These are phyloP conservation scores for Xestobium rufovillosum DNA, from an alignment of 2,888 invertebrate species.

Conservation along the genomic window DNA sequence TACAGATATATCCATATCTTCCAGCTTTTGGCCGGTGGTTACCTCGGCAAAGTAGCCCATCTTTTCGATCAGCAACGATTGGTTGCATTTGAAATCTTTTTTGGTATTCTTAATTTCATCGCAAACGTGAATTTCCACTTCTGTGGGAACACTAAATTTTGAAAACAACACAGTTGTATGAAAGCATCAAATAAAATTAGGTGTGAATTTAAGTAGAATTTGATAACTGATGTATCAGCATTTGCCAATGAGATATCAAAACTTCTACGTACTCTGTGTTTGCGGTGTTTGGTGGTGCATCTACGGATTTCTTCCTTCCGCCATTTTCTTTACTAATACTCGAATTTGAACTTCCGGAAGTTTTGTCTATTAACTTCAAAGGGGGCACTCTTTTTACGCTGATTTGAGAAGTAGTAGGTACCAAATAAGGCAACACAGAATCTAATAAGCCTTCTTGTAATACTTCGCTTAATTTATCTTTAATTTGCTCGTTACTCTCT, in stretches of 20 bases:
- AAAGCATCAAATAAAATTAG: too few relatives aligned
- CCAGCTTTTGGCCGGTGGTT: constrained; percentile 48
- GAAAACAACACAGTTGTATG: too few relatives aligned
- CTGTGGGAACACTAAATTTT: too few relatives aligned
- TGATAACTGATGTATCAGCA: too few relatives aligned
- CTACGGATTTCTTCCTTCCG: constrained; percentile 5
- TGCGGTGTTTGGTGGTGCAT: too few relatives aligned
- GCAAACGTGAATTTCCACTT: constrained; percentile 90
- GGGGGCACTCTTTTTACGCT: constrained; percentile 12
- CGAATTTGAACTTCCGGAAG: constrained; percentile 12
- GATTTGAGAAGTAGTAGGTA: constrained; percentile 47
- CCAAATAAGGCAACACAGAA: constrained; percentile 71
- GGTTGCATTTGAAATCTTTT: constrained; percentile 83
- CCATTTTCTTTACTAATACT: constrained; percentile 6
- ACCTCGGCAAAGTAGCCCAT: constrained; percentile 95
- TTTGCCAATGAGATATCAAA: too few relatives aligned
- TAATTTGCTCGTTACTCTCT: constrained; percentile 29
- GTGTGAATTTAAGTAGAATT: too few relatives aligned
- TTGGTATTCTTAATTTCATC: constrained; percentile 88
- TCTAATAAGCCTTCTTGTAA: constrained; percentile 77
- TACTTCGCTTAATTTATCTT: constrained; percentile 46
- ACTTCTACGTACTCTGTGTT: too few relatives aligned
- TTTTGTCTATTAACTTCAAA: too few relatives aligned
- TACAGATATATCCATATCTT: constrained; percentile 77
- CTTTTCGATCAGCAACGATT: constrained; percentile 76